A percentile compares a stretch with the other conserved stretches of the same genome.
phyloP scores from a whole-genome alignment of 2,797 vertebrate species.

The Malurus splendens region DNA sequence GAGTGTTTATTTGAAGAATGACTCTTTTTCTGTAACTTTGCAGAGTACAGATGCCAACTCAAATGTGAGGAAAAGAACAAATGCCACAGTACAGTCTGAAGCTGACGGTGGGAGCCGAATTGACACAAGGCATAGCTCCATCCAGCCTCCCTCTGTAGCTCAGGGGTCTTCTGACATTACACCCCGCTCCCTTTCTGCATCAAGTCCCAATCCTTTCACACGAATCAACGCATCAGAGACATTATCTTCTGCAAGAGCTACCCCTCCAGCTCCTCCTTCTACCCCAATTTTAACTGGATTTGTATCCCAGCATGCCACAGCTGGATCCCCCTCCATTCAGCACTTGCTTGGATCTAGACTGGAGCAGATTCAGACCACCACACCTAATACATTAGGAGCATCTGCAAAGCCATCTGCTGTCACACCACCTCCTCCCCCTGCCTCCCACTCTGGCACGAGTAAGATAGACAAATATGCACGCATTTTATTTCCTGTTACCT shows the following conservation, averaged over 20 bases:
- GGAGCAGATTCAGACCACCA: slow-evolving; percentile 85
- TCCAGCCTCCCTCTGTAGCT: slow-evolving; percentile 66
- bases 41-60: slow-evolving; percentile 86
- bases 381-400: slow-evolving; percentile 73
- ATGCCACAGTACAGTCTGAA: slow-evolving; percentile 79
- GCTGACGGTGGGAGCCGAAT: slow-evolving; percentile 72
- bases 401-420: slow-evolving; percentile 71
- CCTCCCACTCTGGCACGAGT: slow-evolving; percentile 86
- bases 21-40: slow-evolving; percentile 46
- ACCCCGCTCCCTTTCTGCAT: slow-evolving; percentile 76
- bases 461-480: slow-evolving; percentile 99
- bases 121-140: slow-evolving; percentile 77
- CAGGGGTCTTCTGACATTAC: slow-evolving; percentile 71
- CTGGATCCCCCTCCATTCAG: slow-evolving; percentile 76
- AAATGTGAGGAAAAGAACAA: slow-evolving; percentile 89
- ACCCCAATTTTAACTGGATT: slow-evolving; percentile 78
- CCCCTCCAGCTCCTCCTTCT: slow-evolving; percentile 77
- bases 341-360: slow-evolving; percentile 84
- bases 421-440: slow-evolving; percentile 67
- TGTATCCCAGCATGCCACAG: slow-evolving; percentile 65
- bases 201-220: slow-evolving; percentile 87
- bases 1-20: neutral
- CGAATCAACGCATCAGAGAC: slow-evolving; percentile 77
- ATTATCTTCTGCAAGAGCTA: slow-evolving; percentile 75
- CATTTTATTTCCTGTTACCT: slow-evolving; percentile 96